Percentiles rank a stretch among this genome's conserved stretches.
phyloP scores from a whole-genome alignment of 2,113 vertebrate genomes.

The Megaleporinus macrocephalus region DNA sequence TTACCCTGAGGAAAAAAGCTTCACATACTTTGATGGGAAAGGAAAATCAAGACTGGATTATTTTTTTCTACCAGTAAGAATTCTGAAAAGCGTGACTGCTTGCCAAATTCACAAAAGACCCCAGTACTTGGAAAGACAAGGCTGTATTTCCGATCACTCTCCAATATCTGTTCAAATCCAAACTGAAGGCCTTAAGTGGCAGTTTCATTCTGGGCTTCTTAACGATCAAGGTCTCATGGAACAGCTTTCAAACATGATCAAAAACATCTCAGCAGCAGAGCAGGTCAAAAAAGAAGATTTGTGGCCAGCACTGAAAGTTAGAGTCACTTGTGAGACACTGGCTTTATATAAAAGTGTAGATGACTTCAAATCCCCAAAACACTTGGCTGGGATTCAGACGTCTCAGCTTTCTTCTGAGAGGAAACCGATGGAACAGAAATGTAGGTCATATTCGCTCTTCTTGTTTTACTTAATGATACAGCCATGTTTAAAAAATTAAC shows the following conservation, averaged over 20 bases:
- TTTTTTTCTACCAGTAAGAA: slow-evolving; percentile 36
- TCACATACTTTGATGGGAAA: slow-evolving; percentile 47
- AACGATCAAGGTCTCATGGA: slow-evolving; percentile 14
- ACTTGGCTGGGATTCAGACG: neutral
- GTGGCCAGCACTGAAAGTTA: slow-evolving; percentile 46
- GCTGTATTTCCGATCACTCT: slow-evolving; percentile 49
- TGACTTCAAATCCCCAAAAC: neutral
- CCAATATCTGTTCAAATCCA: slow-evolving; percentile 49
- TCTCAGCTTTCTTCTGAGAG: neutral
- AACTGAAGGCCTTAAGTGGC: slow-evolving; percentile 7
- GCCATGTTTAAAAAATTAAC: neutral
- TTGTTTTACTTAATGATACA: neutral
- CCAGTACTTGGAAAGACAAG: slow-evolving; percentile 9
- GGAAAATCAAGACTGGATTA: slow-evolving; percentile 53
- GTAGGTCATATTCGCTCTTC: neutral
- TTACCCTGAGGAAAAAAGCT: slow-evolving; percentile 41
- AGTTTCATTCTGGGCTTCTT: slow-evolving; percentile 21
- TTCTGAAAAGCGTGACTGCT: slow-evolving; percentile 15
- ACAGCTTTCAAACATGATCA: slow-evolving; percentile 27
- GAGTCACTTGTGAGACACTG: slow-evolving; percentile 24
- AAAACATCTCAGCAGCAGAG: slow-evolving; percentile 23
- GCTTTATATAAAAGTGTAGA: slow-evolving; percentile 9
- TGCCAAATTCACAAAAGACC: slow-evolving; percentile 44
- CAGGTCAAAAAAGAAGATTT: slow-evolving; percentile 18
- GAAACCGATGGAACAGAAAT: slow-evolving; percentile 8